These are phyloP conservation scores for Digitonthophagus gazella DNA, from an alignment of 2,888 invertebrate species.

Conservation along the genomic window DNA sequence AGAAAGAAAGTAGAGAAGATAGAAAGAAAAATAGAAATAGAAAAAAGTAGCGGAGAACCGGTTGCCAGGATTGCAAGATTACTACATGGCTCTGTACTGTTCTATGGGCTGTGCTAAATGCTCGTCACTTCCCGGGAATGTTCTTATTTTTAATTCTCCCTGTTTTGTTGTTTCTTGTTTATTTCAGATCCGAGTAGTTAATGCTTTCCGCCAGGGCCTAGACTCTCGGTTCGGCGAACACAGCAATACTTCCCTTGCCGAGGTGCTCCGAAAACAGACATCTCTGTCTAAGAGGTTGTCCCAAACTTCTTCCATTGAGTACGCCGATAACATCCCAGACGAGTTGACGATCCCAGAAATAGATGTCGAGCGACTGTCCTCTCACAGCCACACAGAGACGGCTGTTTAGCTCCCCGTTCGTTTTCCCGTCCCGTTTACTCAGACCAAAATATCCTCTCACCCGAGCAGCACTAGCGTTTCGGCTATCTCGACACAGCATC, in stretches of 20 bases:
- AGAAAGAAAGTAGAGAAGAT: not conserved
- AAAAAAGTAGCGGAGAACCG: slow-evolving; percentile 34
- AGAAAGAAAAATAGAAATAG: not conserved
- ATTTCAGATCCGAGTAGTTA: slow-evolving; percentile 99
- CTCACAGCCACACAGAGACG: slow-evolving; percentile 92
- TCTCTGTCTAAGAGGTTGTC: slow-evolving; percentile 89
- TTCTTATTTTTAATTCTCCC: slow-evolving; percentile 52
- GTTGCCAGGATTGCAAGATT: slow-evolving; percentile 36
- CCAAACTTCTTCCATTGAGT: slow-evolving; percentile 89
- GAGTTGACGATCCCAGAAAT: slow-evolving; percentile 87
- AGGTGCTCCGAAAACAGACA: slow-evolving; percentile 91
- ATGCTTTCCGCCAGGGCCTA: slow-evolving; percentile 99
- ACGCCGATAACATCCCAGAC: slow-evolving; percentile 84
- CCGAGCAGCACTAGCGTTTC: slow-evolving; percentile 37
- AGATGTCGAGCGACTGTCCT: slow-evolving; percentile 88
- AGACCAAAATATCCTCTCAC: slow-evolving; percentile 36
- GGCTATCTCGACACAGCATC: slow-evolving; percentile 29
- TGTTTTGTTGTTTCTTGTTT: slow-evolving; percentile 54
- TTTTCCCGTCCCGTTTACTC: slow-evolving; percentile 36
- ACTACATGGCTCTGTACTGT: slow-evolving; percentile 45
- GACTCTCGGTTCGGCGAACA: slow-evolving; percentile 92
- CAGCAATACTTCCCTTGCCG: slow-evolving; percentile 88
- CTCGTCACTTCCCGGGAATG: slow-evolving; percentile 48
- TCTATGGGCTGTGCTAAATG: slow-evolving; percentile 50
- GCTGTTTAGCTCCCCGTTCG: slow-evolving; percentile 68